Percentiles rank a stretch among this genome's conserved stretches.
Evolutionary conservation across 2,797 vertebrate species (phyloP).

Genomic region (Macropus fuliginosus): DNA sequence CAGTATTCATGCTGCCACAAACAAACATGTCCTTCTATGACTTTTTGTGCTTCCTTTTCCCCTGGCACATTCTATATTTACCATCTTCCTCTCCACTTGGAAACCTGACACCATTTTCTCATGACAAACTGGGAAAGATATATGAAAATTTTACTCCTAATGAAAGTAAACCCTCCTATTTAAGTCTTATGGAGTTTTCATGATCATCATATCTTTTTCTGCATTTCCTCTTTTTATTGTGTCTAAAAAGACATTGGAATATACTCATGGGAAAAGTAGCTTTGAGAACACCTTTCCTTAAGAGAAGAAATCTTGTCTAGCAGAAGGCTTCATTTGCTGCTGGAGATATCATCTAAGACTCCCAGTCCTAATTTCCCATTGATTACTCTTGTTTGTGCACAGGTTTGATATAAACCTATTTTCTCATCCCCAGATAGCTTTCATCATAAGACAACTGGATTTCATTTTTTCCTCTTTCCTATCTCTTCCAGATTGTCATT

Average conservation of each 20-base stretch:
- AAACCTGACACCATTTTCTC: conserved; percentile 64
- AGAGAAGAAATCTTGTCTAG: neutral
- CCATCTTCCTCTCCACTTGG: conserved; percentile 77
- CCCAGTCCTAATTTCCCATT: conserved; percentile 50
- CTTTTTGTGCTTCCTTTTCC: neutral
- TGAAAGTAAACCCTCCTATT: conserved; percentile 79
- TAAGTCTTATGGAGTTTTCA: conserved; percentile 54
- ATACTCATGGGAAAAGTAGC: conserved; percentile 11
- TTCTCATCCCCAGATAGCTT: neutral
- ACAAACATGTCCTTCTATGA: neutral
- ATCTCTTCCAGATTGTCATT: conserved; percentile 23
- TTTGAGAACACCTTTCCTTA: neutral
- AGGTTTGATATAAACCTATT: conserved; percentile 3
- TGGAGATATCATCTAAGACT: conserved; percentile 29
- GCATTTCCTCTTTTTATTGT: conserved; percentile 77
- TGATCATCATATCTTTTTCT: conserved; percentile 76
- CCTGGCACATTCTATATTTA: neutral
- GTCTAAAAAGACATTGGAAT: conserved; percentile 74
- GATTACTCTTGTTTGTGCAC: conserved; percentile 44
- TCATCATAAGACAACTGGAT: conserved; percentile 24
- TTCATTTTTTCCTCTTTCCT: conserved; percentile 55
- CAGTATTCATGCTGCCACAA: neutral
- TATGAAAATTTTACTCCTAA: conserved; percentile 80
- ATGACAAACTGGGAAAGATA: conserved; percentile 77
- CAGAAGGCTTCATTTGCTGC: neutral